Percentiles rank a stretch among this genome's conserved stretches.
Evolutionary conservation across 2,797 vertebrate species (phyloP).

Genomic region (Urosaurus nigricauda): DNA sequence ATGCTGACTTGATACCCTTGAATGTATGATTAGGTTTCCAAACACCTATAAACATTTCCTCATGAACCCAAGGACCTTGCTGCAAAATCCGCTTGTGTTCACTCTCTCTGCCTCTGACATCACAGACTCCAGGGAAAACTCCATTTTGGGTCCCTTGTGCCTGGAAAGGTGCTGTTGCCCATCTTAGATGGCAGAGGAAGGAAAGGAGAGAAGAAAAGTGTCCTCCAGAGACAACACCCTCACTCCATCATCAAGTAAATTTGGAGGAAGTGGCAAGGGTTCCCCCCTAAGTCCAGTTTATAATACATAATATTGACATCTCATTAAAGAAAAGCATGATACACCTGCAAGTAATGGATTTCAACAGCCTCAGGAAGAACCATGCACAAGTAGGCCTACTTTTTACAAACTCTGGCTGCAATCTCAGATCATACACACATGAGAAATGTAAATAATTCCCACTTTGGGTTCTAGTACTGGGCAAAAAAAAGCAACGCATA

Average conservation of each 20-base stretch:
- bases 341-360: too few relatives aligned
- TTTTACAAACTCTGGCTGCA: not conserved
- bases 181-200: not conserved
- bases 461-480: too few relatives aligned
- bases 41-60: not conserved
- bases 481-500: too few relatives aligned
- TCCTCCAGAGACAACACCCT: too few relatives aligned
- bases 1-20: too few relatives aligned
- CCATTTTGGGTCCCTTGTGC: not conserved
- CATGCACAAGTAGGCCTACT: not conserved
- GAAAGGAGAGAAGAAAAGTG: not conserved
- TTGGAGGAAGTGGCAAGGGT: too few relatives aligned
- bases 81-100: too few relatives aligned
- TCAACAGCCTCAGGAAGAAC: constrained; percentile 12
- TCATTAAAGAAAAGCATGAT: not conserved
- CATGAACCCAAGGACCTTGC: not conserved
- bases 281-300: not conserved
- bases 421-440: not conserved
- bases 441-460: not conserved
- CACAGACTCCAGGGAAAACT: not conserved
- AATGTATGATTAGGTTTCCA: not conserved
- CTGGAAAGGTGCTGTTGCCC: not conserved
- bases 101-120: too few relatives aligned
- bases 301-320: not conserved
- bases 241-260: too few relatives aligned